Conservation (phyloP, 2,888 invertebrate species). For the Himalopsyche tibetana region DNA sequence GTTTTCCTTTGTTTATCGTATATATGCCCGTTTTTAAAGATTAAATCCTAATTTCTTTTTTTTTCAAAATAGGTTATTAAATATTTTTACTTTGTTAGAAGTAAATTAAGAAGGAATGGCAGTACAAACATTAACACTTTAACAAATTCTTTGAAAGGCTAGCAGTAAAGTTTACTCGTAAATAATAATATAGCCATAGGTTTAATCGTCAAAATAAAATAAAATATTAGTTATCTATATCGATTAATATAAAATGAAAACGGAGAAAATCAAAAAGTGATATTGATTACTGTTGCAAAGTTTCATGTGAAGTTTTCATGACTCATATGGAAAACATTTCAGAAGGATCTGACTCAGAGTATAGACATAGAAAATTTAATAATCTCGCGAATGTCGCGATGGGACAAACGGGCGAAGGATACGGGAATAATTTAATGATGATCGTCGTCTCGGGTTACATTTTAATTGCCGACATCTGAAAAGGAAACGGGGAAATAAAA, state of each 20-base stretch:
- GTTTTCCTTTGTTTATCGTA: no score
- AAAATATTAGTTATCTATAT: no score
- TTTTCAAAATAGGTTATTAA: no score
- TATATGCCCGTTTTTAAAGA: no score
- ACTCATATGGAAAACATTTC: constrained; percentile 52
- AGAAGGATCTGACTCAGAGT: constrained; percentile 21
- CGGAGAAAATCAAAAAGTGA: not conserved
- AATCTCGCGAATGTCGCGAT: constrained; percentile 16
- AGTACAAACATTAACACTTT: no score
- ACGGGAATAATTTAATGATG: constrained; percentile 39
- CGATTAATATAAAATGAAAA: not conserved
- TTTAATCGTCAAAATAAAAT: no score
- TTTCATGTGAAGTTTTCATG: constrained; percentile 52
- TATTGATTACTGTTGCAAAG: constrained; percentile 47
- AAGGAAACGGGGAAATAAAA: constrained; percentile 41
- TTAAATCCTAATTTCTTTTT: no score
- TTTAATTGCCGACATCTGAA: constrained; percentile 45
- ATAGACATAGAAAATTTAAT: constrained; percentile 38
- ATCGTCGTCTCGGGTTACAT: constrained; percentile 39
- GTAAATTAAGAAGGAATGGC: no score
- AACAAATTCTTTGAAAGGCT: no score
- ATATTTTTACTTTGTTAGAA: no score
- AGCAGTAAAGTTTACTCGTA: no score
- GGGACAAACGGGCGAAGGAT: constrained; percentile 1
- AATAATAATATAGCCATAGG: no score